Percentiles rank a stretch among this genome's conserved stretches.
phyloP scores from a whole-genome alignment of 2,888 invertebrate genomes.

The Protonemura montana region DNA sequence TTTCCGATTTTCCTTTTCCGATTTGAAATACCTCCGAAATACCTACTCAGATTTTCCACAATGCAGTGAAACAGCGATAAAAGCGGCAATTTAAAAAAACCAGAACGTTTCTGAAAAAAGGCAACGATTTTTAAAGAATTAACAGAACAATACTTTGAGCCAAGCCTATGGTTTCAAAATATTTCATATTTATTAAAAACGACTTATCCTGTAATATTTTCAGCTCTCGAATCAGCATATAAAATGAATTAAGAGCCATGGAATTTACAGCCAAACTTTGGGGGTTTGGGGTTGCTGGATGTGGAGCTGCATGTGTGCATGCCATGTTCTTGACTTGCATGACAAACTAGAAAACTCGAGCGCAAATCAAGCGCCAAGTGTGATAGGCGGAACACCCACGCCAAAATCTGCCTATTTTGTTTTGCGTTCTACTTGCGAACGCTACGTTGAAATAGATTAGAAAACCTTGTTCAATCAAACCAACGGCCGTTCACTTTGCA shows the following conservation, averaged over 20 bases:
- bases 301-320: neutral
- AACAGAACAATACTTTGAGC: no score
- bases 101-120: no score
- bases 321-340: neutral
- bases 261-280: neutral
- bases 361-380: neutral
- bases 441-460: neutral
- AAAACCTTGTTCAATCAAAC: neutral
- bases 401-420: neutral
- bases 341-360: neutral
- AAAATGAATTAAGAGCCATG: neutral
- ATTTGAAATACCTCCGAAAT: no score
- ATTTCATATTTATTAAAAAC: neutral
- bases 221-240: neutral
- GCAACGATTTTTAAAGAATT: no score
- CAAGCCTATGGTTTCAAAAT: neutral
- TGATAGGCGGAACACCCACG: neutral
- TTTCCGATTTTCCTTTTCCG: no score
- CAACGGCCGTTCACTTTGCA: neutral
- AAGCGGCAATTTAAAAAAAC: no score
- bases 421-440: neutral
- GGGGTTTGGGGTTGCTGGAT: neutral
- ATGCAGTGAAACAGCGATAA: no score
- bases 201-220: neutral
- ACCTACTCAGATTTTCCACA: no score